Conservation (phyloP, 2,797 vertebrate genomes). For the Sebastes cheni region DNA sequence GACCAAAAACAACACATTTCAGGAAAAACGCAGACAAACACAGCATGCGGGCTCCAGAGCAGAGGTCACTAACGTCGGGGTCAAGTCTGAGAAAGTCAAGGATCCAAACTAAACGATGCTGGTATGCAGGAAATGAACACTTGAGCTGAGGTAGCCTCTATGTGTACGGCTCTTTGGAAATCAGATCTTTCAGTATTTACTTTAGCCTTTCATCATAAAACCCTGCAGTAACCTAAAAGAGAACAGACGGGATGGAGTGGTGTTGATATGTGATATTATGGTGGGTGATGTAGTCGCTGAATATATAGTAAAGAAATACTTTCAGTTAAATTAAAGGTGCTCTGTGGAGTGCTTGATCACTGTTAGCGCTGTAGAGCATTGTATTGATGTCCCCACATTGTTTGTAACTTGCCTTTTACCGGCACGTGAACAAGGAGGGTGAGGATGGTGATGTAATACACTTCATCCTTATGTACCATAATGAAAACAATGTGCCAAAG, state of each 20-base stretch:
- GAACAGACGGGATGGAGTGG: not conserved
- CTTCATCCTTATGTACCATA: not conserved
- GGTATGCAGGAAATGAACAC: conserved; percentile 56
- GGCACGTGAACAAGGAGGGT: not conserved
- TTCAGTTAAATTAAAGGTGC: not conserved
- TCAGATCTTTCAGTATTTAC: conserved; percentile 50
- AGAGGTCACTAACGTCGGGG: conserved; percentile 19
- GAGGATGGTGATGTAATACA: not conserved
- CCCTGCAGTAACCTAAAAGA: conserved; percentile 3
- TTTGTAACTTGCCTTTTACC: not conserved
- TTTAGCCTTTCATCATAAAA: conserved; percentile 29
- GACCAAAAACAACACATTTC: not conserved
- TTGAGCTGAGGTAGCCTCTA: conserved; percentile 26
- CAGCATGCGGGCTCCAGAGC: conserved; percentile 15
- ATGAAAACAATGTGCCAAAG: not conserved
- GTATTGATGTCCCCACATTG: not conserved
- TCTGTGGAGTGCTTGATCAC: not conserved
- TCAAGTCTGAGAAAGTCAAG: conserved; percentile 22
- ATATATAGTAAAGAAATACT: not conserved
- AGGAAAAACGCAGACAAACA: not conserved
- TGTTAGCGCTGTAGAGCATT: not conserved
- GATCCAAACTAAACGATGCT: conserved; percentile 33
- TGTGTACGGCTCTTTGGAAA: conserved; percentile 33
- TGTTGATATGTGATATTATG: not conserved
- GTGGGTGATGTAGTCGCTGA: not conserved